phyloP scores from a whole-genome alignment of 2,888 invertebrate genomes.

The Orthosia cruda region DNA sequence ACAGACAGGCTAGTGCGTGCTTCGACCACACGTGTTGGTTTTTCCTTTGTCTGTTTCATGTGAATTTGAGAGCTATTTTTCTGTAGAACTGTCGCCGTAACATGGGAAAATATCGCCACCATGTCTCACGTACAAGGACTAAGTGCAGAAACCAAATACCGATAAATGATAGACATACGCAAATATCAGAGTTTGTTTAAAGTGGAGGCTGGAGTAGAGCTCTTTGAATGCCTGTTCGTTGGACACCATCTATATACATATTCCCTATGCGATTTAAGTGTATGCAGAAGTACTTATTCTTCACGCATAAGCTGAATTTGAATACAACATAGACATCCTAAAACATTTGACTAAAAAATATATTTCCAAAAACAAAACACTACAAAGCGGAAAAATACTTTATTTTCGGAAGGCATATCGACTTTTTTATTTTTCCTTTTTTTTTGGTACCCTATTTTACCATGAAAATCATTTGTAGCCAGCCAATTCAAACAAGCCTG shows the following conservation, averaged over 20 bases:
- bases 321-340: not conserved
- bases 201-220: not conserved
- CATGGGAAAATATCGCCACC: not conserved
- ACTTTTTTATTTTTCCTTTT: too few relatives aligned
- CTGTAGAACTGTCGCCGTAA: constrained; percentile 24
- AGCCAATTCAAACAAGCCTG: too few relatives aligned
- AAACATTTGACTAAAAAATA: not conserved
- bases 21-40: constrained; percentile 3
- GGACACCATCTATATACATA: not conserved
- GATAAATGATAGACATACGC: too few relatives aligned
- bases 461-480: too few relatives aligned
- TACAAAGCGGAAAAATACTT: too few relatives aligned
- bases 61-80: constrained; percentile 36
- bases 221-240: not conserved
- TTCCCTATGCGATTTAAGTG: not conserved
- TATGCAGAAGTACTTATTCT: not conserved
- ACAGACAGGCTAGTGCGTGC: constrained; percentile 59
- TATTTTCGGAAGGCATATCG: too few relatives aligned
- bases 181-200: not conserved
- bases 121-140: too few relatives aligned
- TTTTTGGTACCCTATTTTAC: too few relatives aligned
- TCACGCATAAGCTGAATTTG: not conserved
- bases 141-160: too few relatives aligned
- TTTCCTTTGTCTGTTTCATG: constrained; percentile 37
- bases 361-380: too few relatives aligned